Conservation (phyloP, 2,888 invertebrate genomes). For the Diplolepis rosae region DNA sequence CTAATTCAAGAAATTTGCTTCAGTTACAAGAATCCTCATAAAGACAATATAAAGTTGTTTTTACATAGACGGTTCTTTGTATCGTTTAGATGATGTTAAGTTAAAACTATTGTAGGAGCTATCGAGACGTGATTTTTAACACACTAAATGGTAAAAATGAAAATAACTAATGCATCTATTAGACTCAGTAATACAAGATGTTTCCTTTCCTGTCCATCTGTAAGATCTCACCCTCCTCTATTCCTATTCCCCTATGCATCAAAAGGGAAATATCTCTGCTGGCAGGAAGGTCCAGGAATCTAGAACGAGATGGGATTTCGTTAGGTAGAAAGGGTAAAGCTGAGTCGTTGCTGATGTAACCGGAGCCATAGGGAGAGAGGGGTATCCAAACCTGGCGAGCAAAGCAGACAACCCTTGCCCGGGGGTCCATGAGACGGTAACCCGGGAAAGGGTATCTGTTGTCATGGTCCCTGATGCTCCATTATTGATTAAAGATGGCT, state of each 20-base stretch:
- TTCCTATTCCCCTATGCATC: background rate
- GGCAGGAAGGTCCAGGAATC: constrained; percentile 22
- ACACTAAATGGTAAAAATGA: no score
- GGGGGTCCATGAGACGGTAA: constrained; percentile 65
- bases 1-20: no score
- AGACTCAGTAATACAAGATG: background rate
- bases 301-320: constrained; percentile 25
- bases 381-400: constrained; percentile 55
- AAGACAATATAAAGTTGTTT: no score
- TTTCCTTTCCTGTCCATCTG: constrained; percentile 9
- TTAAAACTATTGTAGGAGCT: background rate
- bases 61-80: background rate
- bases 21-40: no score
- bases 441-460: constrained; percentile 70
- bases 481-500: constrained; percentile 74
- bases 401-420: constrained; percentile 67
- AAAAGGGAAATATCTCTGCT: constrained; percentile 26
- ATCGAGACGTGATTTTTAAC: constrained; percentile 7
- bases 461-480: constrained; percentile 74
- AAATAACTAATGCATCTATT: no score
- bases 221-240: constrained; percentile 4
- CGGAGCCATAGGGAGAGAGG: constrained; percentile 49
- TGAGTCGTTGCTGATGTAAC: constrained; percentile 59
- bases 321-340: constrained; percentile 26
- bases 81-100: background rate